phyloP scores from a whole-genome alignment of 2,797 vertebrate species.

The Eupleurogrammus muticus region DNA sequence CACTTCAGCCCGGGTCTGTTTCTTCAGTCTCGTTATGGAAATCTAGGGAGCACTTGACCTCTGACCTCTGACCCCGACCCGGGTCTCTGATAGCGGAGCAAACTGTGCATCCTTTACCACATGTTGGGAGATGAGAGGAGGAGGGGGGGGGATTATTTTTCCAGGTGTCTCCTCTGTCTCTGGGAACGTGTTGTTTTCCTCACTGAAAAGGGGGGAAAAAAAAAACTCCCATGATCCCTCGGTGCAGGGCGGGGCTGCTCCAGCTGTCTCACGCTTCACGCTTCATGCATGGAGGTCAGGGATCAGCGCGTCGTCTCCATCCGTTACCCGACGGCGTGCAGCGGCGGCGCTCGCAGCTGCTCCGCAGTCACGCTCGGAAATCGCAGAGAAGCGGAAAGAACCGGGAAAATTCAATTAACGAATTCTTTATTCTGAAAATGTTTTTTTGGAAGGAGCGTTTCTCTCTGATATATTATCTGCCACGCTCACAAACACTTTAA shows the following conservation, averaged over 20 bases:
- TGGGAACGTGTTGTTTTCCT: conserved; percentile 71
- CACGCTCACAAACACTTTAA: background rate
- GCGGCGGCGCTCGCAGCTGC: background rate
- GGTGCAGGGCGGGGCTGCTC: conserved; percentile 53
- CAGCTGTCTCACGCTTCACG: conserved; percentile 57
- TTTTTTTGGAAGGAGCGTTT: background rate
- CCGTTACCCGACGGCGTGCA: conserved; percentile 8
- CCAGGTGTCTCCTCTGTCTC: conserved; percentile 80
- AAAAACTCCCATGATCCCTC: conserved; percentile 64
- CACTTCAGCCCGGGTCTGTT: conserved; percentile 46
- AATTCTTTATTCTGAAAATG: background rate
- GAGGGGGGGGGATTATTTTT: conserved; percentile 72
- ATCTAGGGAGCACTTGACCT: conserved; percentile 60
- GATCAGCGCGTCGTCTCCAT: conserved; percentile 31
- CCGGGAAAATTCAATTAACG: background rate
- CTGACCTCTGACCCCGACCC: conserved; percentile 36
- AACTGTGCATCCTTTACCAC: conserved; percentile 49
- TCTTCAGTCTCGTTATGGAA: conserved; percentile 51
- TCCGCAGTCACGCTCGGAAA: background rate
- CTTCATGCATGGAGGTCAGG: conserved; percentile 33
- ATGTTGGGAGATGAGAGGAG: conserved; percentile 51
- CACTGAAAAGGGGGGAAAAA: conserved; percentile 48
- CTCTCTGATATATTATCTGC: background rate
- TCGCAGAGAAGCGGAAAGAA: background rate
- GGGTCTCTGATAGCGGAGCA: conserved; percentile 58